phyloP scores from a whole-genome alignment of 23 tunicate species.

The Ciona savignyi region DNA sequence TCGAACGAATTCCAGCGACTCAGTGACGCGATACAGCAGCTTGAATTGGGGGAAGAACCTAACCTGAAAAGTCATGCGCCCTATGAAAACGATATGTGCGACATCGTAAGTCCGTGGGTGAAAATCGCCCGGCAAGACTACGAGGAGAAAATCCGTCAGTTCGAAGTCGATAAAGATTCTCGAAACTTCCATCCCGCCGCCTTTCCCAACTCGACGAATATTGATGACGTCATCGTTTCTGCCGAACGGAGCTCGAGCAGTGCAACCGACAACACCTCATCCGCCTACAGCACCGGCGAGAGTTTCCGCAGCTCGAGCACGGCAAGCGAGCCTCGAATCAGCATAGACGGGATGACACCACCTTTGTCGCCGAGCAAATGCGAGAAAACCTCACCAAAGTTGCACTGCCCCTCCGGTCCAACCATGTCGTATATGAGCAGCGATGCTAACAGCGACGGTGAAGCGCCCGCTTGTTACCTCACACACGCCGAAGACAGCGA shows the following conservation, averaged over 20 bases:
- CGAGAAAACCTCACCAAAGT: not conserved
- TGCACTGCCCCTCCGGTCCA: not conserved
- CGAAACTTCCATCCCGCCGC: slow-evolving; percentile 30
- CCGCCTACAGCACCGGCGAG: slow-evolving; percentile 70
- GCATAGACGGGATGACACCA: slow-evolving; percentile 13
- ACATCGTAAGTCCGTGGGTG: slow-evolving; percentile 57
- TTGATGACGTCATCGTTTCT: not conserved
- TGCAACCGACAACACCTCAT: slow-evolving; percentile 53
- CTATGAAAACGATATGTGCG: not conserved
- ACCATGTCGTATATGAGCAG: slow-evolving; percentile 42
- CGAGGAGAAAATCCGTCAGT: slow-evolving; percentile 36
- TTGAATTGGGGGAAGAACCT: slow-evolving; percentile 1
- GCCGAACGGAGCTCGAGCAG: slow-evolving; percentile 5
- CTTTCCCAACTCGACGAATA: not conserved
- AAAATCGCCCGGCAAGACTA: slow-evolving; percentile 60
- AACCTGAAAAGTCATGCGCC: not conserved
- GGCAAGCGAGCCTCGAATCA: slow-evolving; percentile 12
- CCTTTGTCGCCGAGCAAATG: slow-evolving; percentile 11
- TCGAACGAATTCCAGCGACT: slow-evolving; percentile 12
- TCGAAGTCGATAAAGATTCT: slow-evolving; percentile 8
- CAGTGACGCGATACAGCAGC: slow-evolving; percentile 17
- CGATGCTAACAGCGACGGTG: slow-evolving; percentile 65
- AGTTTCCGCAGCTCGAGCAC: slow-evolving; percentile 55
- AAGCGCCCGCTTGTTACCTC: slow-evolving; percentile 64
- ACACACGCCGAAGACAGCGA: slow-evolving; percentile 54